Base-by-base conservation (phyloP, 2,113 vertebrate species). In the Sminthopsis crassicaudata region DNA sequence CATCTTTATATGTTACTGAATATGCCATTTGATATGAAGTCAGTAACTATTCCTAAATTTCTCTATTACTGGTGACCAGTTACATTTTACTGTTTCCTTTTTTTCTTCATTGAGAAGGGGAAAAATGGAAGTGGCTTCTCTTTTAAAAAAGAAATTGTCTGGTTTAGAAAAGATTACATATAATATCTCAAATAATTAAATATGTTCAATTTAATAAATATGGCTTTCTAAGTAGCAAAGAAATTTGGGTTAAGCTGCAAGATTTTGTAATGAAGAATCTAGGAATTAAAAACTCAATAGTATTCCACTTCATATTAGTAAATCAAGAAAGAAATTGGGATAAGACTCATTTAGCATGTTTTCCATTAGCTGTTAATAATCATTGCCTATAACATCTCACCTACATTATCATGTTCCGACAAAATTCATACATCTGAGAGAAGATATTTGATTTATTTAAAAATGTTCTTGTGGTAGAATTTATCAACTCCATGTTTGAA, bases 371-470 rank as follows among this genome's bases (percentile, higher is more conserved):
- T 91, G 23, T 7, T 90, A 53, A 55, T 92, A 89, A 90, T 30
- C 36, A 67, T 9, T 88, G 89, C 60, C 94, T 23, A 25, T 84
- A 89, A 10, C 22, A 25, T 46, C 9, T 55, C 89, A 42, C 0
- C 30, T 1, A 91, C 0, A 84, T 89, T 91, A 8, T 16, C 19
- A 84, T 19, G 42, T 42, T 23, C 14, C 7, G 42, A 42, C 2
- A 84, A 84, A 42, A 22, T 2, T 42, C 30, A 22, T 92, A 67
- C 10, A 26, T 90, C 53, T 53, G 50, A 46, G 90, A 90, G 53
- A 84, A 91, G 10, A 53, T 90, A 48, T 76, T 92, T 16, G 93
- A 0, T 96, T 97, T 93, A 46, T 90, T 91, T 95, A 36, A 96
- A 93, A 52, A 42, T 27, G 91, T 91, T 92, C 52, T 92, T 94